phyloP scores from a whole-genome alignment of 2,888 invertebrate species.

The Megalurothrips usitatus region DNA sequence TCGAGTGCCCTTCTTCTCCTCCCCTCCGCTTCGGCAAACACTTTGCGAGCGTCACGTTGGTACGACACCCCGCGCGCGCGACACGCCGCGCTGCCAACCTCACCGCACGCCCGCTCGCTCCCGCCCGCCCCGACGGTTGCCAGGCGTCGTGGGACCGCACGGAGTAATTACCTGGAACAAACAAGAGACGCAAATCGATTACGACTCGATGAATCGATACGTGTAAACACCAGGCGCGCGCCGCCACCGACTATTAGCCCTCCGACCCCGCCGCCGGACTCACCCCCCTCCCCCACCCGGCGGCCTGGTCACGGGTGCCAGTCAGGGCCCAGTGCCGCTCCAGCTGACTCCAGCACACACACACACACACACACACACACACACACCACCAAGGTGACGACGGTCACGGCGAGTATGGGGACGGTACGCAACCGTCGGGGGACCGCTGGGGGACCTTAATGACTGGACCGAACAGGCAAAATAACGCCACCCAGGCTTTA shows the following conservation, averaged over 20 bases:
- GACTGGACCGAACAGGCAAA: neutral
- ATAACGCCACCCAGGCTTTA: neutral
- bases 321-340: neutral
- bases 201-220: slow-evolving; percentile 15
- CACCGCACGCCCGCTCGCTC: neutral
- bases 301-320: neutral
- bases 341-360: too few species aligned
- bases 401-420: neutral
- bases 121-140: too few species aligned
- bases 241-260: neutral
- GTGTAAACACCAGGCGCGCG: neutral
- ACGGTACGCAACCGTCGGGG: neutral
- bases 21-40: neutral
- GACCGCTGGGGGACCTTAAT: neutral
- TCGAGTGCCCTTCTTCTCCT: neutral
- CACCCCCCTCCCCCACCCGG: neutral
- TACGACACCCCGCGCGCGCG: too few species aligned
- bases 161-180: slow-evolving; percentile 3
- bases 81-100: neutral
- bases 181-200: slow-evolving; percentile 18
- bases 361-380: too few species aligned
- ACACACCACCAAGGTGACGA: neutral
- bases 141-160: neutral
- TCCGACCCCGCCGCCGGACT: neutral
- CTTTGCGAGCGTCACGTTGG: too few species aligned